Evolutionary conservation across 1,140 invertebrate genomes (phyloP), one percentile per base, ranked within the genome.

Genomic region (Papilio polytes): DNA sequence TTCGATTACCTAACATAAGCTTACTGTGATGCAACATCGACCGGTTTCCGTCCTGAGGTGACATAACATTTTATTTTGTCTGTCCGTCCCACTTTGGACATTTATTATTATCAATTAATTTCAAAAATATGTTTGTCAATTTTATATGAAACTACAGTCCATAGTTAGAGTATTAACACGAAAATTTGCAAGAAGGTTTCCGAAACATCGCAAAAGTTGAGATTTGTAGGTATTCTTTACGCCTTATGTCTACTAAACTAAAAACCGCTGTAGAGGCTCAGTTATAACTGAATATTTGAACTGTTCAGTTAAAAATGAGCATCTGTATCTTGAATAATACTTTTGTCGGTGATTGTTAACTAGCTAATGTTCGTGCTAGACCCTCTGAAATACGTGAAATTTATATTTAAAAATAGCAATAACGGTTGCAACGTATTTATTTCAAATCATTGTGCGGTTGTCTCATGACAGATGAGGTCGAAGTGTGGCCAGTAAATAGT

Each of bases 11-110:
- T 36, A 70, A 70, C 63, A 31, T 26, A 26, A 70, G 63, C 26
- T 70, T 70, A 70, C 59, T 12, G 59, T 70, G 63, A 70, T 70
- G 63, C 63, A 70, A 70, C 26, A 31, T 31, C 63, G 63, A 70
- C 26, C 63, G 63, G 63, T 70, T 70, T 31, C 12, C 63, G 10
- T 31, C 4, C 26, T 70, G 26, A 31, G 10, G 63, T 70, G 63
- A 70, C 26, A 70, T 70, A 70, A 70, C 26, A 4, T 31, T 26
- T 26, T 70, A 31, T 70, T 70, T 31, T 31, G 22, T 36, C 22
- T 26, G 9, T 26, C 51, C 26, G 63, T 70, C 26, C 13, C 63
- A 70, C 26, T 70, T 63, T 22, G 22, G 8, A 26, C 20, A 63
- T 22, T 8, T 59, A 26, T 22, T 26, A 22, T 26, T 63, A 22